Evolutionary conservation across 2,797 vertebrate species (phyloP), one percentile per base, ranked within the genome.

Genomic region (Mus caroli): DNA sequence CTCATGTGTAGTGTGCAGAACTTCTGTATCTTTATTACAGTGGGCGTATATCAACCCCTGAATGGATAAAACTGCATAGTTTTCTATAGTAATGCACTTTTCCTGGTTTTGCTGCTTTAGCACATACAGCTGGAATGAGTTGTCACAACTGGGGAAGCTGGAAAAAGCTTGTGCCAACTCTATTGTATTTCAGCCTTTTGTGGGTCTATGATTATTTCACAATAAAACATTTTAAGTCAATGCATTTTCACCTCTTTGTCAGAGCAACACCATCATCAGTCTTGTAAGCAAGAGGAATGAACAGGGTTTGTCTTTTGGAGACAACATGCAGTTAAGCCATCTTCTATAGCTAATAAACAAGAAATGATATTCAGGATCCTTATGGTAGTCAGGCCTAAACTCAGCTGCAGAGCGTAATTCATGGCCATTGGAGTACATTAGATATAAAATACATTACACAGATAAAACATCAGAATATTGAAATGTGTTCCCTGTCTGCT

Each of bases 181-280:
- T 17, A 77, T 75, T 83, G n/a, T 64, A 92, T 85, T 88, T 92
- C 9, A 94, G 79, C 3, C 80, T 96, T 64, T 87, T 96, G 43
- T 89, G 75, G 73, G 20, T 82, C 73, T 89, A 76, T 31, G 67
- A 62, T 90, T 88, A 93, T 89, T 96, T 94, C 50, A 86, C 90
- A 94, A 83, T 50, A 71, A 28, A 54, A 95, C n/a, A 19, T 28
- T 94, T 94, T 77, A 67, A 75, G 52, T 85, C 34, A 69, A 88
- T 78, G 76, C 4, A 87, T 31, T 90, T 88, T 67, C 40, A 92
- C 52, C 77, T 14, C 20, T 97, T 92, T 94, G 76, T 64, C 95
- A 92, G 88, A 95, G 50, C 7, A 84, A 85, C 67, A n/a, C 11
- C 37, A 86, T 62, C 19, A 85, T 94, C 71, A 92, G 34, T 78